A percentile compares a stretch with the other conserved stretches of the same genome.
Evolutionary conservation across 2,797 vertebrate genomes (phyloP).

Genomic region (Pseudopleuronectes americanus): DNA sequence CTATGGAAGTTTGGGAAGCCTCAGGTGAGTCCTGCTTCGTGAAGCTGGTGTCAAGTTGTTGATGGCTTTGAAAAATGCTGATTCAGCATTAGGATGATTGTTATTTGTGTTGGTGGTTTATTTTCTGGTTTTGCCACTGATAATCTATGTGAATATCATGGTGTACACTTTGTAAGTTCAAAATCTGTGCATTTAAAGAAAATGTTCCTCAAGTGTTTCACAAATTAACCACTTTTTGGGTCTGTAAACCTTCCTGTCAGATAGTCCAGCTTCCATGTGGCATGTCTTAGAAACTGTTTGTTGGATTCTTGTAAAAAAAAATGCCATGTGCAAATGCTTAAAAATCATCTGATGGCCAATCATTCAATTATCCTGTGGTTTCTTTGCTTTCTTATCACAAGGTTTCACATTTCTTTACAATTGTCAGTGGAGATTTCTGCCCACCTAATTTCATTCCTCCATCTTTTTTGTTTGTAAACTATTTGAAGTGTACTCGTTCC

Average conservation of each 20-base stretch:
- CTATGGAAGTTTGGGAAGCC: constrained; percentile 78
- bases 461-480: neutral
- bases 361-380: neutral
- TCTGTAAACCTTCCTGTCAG: too few relatives aligned
- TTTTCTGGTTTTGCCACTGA: too few relatives aligned
- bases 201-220: too few relatives aligned
- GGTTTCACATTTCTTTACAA: neutral
- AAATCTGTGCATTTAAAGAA: too few relatives aligned
- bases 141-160: neutral
- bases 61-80: neutral
- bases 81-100: neutral
- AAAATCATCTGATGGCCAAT: neutral
- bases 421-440: too few relatives aligned
- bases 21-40: constrained; percentile 82
- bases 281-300: neutral
- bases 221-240: too few relatives aligned
- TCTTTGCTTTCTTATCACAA: neutral
- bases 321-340: neutral
- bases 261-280: too few relatives aligned
- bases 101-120: neutral
- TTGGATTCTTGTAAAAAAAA: neutral
- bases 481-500: neutral
- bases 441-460: too few relatives aligned
- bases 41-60: neutral
- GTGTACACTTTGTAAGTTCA: neutral